Evolutionary conservation across 35 echinoderm and acorn worm species (phyloP).

Genomic region (Anneissia japonica): DNA sequence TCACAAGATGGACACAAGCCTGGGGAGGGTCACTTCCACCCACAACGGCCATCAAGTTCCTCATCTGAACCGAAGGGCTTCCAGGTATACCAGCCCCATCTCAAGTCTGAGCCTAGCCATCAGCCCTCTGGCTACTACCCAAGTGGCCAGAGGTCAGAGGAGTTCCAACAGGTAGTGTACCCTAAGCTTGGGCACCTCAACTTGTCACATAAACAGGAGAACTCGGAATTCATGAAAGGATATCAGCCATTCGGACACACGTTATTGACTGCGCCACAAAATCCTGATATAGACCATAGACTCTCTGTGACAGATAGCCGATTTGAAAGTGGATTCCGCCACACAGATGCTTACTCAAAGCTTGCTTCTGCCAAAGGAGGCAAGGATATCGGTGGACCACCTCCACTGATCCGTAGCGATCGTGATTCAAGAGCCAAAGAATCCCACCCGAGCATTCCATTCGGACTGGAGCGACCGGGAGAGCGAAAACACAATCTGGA

Average conservation of each 20-base stretch:
- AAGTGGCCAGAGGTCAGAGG: constrained; percentile 11
- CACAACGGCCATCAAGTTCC: background rate
- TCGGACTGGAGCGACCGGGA: background rate
- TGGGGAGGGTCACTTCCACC: background rate
- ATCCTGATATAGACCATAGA: background rate
- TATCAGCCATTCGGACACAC: constrained; percentile 91
- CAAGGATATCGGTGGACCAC: background rate
- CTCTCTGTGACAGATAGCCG: background rate
- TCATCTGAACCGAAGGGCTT: constrained; percentile 35
- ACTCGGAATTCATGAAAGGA: constrained; percentile 49
- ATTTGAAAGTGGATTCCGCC: background rate
- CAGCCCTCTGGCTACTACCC: background rate
- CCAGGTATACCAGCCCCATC: constrained; percentile 63
- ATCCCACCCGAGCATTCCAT: background rate
- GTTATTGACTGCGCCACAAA: background rate
- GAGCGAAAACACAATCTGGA: background rate
- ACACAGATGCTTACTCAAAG: background rate
- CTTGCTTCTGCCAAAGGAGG: background rate
- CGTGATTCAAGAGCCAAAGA: background rate
- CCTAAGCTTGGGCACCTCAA: background rate
- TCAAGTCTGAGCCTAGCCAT: background rate
- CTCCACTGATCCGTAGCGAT: background rate
- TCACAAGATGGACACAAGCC: background rate
- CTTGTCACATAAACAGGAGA: background rate
- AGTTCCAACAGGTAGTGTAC: constrained; percentile 53